A percentile compares a stretch with the other conserved stretches of the same genome.
Evolutionary conservation across 2,888 invertebrate species (phyloP).

Genomic region (Helicoverpa assulta): DNA sequence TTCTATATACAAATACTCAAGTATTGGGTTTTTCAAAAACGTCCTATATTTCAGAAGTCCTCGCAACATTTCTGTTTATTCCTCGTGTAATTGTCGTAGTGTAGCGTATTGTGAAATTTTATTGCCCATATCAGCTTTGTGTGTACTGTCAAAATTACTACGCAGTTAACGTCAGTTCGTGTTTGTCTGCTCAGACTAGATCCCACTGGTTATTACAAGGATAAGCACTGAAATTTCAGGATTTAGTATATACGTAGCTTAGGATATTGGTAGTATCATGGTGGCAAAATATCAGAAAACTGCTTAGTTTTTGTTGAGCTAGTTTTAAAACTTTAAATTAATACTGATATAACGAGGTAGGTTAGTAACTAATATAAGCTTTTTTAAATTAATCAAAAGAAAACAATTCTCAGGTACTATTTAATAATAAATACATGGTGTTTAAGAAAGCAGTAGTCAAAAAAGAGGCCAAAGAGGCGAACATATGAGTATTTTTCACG

Average conservation of each 20-base stretch:
- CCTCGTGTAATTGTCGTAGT: slow-evolving; percentile 83
- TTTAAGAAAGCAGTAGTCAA: slow-evolving; percentile 31
- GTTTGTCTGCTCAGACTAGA: slow-evolving; percentile 36
- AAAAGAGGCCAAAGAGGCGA: slow-evolving; percentile 40
- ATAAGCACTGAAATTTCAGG: slow-evolving; percentile 17
- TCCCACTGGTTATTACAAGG: slow-evolving; percentile 20
- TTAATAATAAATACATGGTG: not conserved
- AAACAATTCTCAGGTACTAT: too few species aligned
- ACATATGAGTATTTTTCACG: slow-evolving; percentile 66
- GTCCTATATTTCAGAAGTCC: slow-evolving; percentile 15
- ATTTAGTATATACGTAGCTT: slow-evolving; percentile 23
- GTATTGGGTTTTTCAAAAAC: not conserved
- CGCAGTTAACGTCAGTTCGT: slow-evolving; percentile 48
- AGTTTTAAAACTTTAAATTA: too few species aligned
- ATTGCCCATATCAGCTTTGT: slow-evolving; percentile 87
- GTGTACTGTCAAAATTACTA: slow-evolving; percentile 63
- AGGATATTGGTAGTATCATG: not conserved
- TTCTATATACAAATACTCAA: not conserved
- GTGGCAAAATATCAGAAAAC: not conserved
- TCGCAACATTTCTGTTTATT: slow-evolving; percentile 75
- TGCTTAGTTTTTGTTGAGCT: too few species aligned
- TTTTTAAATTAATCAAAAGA: too few species aligned
- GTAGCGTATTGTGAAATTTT: slow-evolving; percentile 81
- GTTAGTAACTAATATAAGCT: too few species aligned
- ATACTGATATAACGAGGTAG: too few species aligned